Evolutionary conservation across 1,140 invertebrate species (phyloP), one percentile per base, ranked within the genome.

Genomic region (Maconellicoccus hirsutus): DNA sequence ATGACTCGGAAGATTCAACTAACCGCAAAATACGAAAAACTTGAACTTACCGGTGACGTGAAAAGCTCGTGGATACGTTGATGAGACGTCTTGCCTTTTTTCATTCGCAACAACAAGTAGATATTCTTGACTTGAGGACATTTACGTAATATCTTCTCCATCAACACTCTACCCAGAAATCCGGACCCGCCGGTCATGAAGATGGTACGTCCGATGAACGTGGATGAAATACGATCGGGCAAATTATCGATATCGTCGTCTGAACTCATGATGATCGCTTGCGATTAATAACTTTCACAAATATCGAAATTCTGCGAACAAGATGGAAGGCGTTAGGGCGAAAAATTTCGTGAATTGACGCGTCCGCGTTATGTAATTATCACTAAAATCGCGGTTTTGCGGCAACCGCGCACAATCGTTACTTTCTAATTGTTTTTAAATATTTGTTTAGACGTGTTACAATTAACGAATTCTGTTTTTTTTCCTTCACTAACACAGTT

Each of bases 21-120:
- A 33, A 33, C 29, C 29, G 29, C 29, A 33, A 33, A 33, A 33
- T 33, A 33, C 3, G 29, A 33, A 33, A 12, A 12, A 33, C 29
- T 33, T 33, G 73, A 69, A 77, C 82, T 84, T 77, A 89, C 87
- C 76, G 83, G 79, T 72, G 85, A 86, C 75, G 83, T 83, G 72
- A 89, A 87, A 0, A 89, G 81, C 76, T 87, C 85, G 42, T 89
- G 85, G 21, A 86, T 79, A 70, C 89, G 82, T 0, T 85, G 82
- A 73, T 86, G 83, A 7, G 89, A 84, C 74, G 87, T 84, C 77
- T 90, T 87, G 1, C 87, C 89, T 74, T 88, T 87, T 78, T 94
- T 94, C 26, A 86, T 84, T 70, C 93, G 80, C 14, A 94, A 84
- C 59, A 96, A 80, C 0, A 94, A 77, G 75, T 90, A 94, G 16